Evolutionary conservation across 2,888 invertebrate genomes (phyloP).

Genomic region (Ochropleura plecta): DNA sequence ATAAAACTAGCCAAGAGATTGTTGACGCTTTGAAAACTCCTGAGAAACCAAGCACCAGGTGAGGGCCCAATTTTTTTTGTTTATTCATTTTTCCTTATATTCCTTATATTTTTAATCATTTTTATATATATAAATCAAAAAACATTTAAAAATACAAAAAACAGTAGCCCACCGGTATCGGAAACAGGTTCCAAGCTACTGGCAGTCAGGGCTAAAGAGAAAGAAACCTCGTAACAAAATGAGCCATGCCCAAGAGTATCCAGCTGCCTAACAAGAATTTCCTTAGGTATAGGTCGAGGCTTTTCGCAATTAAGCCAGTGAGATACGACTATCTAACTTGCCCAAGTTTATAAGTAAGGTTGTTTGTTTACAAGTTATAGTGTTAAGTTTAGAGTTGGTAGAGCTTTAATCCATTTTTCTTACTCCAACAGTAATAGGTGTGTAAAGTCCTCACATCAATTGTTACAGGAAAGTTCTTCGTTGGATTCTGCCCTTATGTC

Average conservation of each 20-base stretch:
- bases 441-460: not conserved
- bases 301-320: too few relatives aligned
- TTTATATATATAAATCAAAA: too few relatives aligned
- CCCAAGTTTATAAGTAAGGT: not conserved
- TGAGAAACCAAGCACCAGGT: slow-evolving; percentile 86
- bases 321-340: not conserved
- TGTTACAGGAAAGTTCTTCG: slow-evolving; percentile 89
- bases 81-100: too few relatives aligned
- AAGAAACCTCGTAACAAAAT: too few relatives aligned
- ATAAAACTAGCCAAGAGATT: slow-evolving; percentile 83
- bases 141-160: too few relatives aligned
- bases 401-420: not conserved
- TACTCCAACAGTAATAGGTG: not conserved
- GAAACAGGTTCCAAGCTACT: too few relatives aligned
- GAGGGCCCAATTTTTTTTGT: slow-evolving; percentile 33
- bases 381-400: not conserved
- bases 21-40: slow-evolving; percentile 88
- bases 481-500: slow-evolving; percentile 91
- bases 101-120: too few relatives aligned
- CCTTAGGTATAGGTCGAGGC: too few relatives aligned
- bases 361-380: not conserved
- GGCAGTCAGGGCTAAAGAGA: too few relatives aligned
- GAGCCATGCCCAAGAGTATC: too few relatives aligned
- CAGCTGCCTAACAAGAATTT: too few relatives aligned
- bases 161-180: too few relatives aligned